Evolutionary conservation across 2,113 vertebrate species (phyloP), one percentile per base, ranked within the genome.

Genomic region (Anthoscopus minutus): DNA sequence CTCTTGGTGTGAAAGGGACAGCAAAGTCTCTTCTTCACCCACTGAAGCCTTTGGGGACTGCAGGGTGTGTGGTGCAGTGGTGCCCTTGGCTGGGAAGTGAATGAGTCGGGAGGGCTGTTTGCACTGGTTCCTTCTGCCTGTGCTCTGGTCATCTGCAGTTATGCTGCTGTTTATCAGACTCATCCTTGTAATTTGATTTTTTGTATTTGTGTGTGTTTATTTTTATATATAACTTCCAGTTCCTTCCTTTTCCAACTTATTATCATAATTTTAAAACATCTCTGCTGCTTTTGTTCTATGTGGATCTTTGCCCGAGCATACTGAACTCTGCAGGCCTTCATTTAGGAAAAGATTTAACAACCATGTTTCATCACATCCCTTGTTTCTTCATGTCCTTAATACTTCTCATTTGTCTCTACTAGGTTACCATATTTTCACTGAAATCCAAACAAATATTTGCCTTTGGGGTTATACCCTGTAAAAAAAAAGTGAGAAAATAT

Each of bases 61-160:
- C 3, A 2, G 74, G 60, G 38, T 0, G 0, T 15, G 57, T 6
- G 7, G 60, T 3, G 7, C 51, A 54, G 82, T 0, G 6, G 60
- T 27, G 15, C 88, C 79, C 16, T 23, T 6, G 84, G 87, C 27
- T 79, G 95, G 89, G 89, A 66, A 76, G 95, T 38, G 94, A 77
- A 42, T 62, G 92, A 30, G 33, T 61, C 1, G 27, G 93, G 90
- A 96, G 96, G 79, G 95, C 94, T 96, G 89, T 92, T 96, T 88
- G 80, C 94, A 47, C 79, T 84, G 95, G 85, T 96, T 93, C 91
- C 88, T 84, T 87, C 77, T 72, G 88, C 73, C 81, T 82, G 84
- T 5, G 10, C 58, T 66, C 40, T 23, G 61, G 65, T 89, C 89
- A 73, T 79, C 87, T 93, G 89, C 72, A 87, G 62, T 42, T 88